Percentiles rank a stretch among this genome's conserved stretches.
These are phyloP conservation scores for Catotricha subobsoleta DNA, from an alignment of 2,888 invertebrate species.

Conservation along the genomic window DNA sequence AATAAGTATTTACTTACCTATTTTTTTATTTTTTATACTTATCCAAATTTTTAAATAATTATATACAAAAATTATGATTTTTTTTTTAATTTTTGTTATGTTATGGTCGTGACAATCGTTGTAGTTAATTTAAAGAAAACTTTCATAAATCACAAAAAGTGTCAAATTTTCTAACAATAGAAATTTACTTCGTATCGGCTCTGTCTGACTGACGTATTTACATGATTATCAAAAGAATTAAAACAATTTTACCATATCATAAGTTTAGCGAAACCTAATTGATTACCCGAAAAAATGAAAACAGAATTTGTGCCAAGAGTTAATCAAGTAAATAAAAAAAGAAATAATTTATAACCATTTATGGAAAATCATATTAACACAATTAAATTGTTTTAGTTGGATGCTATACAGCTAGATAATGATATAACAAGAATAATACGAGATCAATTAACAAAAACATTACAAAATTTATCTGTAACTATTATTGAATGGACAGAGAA, in stretches of 20 bases:
- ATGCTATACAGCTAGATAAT: constrained; percentile 61
- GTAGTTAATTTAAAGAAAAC: no score
- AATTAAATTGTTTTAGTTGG: constrained; percentile 50
- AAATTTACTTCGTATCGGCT: no score
- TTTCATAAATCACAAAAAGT: no score
- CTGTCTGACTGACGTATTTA: no score
- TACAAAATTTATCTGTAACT: constrained; percentile 47
- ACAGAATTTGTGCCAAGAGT: constrained; percentile 29
- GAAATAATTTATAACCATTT: no score
- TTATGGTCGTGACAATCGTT: no score
- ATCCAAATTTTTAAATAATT: background rate
- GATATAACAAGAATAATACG: constrained; percentile 58
- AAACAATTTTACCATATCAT: no score
- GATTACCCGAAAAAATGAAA: background rate
- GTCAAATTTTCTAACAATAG: no score
- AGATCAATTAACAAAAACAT: constrained; percentile 41
- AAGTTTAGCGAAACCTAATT: no score
- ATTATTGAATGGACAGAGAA: background rate
- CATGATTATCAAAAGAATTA: no score
- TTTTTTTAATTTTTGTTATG: no score
- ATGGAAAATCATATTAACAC: no score
- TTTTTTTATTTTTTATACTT: background rate
- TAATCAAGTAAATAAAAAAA: constrained; percentile 24
- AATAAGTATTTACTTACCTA: background rate
- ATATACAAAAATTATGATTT: background rate